Evolutionary conservation across 2,113 vertebrate species (phyloP), one percentile per base, ranked within the genome.

Genomic region (Rynchops niger): DNA sequence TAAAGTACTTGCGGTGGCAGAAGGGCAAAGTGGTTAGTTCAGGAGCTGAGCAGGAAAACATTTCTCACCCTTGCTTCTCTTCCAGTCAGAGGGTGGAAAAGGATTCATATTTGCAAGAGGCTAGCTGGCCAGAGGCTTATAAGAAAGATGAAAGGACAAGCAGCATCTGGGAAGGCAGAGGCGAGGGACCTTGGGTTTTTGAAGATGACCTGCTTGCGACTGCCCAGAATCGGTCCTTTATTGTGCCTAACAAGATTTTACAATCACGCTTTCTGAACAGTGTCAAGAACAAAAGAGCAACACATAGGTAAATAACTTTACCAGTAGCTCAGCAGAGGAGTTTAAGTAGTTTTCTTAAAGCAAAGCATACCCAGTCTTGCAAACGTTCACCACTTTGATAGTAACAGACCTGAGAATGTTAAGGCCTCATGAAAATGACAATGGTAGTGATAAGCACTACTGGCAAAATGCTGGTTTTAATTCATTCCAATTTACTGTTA

Each of bases 11-110:
- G 36, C 82, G 96, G 50, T 55, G 40, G 90, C 74, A 97, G 94
- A 86, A 91, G 91, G 93, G 82, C 78, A 93, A 95, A 95, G 84
- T 12, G 96, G 84, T 88, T 82, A 80, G 91, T 30, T 90, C 62
- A 91, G 63, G 74, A 95, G 66, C 67, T 80, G 59, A 95, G 67
- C 55, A 88, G 78, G 71, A 88, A 91, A 96, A 86, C 71, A 94
- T 77, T 91, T 94, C 84, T 95, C 79, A 90, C 67, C 27, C 58
- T 86, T 83, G 71, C 73, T 94, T 90, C 84, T 93, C 59, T 88
- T 88, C 78, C 30, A 93, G 22, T 82, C 71, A 70, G 79, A 86
- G 38, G 45, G 66, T 52, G 59, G 84, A 79, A 79, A 94, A 66
- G 11, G 55, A 91, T 85, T 95, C 91, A 10, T 78, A 90, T 91